Evolutionary conservation across 1,140 invertebrate genomes (phyloP), one percentile per base, ranked within the genome.

Genomic region (Atta colombica): DNA sequence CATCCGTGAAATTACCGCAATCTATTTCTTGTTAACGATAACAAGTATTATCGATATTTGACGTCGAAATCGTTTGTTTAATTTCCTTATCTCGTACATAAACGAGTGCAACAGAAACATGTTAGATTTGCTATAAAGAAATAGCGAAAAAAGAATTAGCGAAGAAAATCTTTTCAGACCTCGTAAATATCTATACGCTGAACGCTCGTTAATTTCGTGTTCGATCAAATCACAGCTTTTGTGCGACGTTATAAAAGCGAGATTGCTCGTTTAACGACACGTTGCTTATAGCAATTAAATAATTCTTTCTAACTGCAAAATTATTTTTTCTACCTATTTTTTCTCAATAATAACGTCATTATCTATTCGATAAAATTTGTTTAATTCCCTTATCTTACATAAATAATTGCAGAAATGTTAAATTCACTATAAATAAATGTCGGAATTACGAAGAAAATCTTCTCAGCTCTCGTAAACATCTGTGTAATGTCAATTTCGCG

Each of bases 231-330:
- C 4, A 18, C 35, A 39, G 55, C 39, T 60, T 61, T 84, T n/a
- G 18, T 21, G 5, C 45, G 25, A 31, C 14, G 18, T 49, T 49
- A 45, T 58, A 74, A 82, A 74, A 74, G 35, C 31, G 66, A 72
- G 25, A 45, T 58, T 45, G 39, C 31, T 58, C 77, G 16, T 81
- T 81, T 39, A 82, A 65, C 16, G 16, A 45, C 8, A 35, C 49
- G 5, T 45, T 18, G 65, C 31, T 53, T 49, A 28, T 25, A 18
- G n/a, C 65, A 16, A 80, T 35, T 21, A 74, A 49, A 74, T 74
- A 51, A 84, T 75, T 74, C 61, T 49, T 45, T 84, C 39, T 25
- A n/a, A 74, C 55, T 21, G 28, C 69, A 25, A 84, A 18, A 75
- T 63, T 75, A 4, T 84, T 60, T 66, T 65, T 55, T n/a, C 18